Evolutionary conservation across 37 sponge, comb jelly and placozoan species (phyloP), one percentile per base, ranked within the genome.

Genomic region (Cladorhizidae sp.): DNA sequence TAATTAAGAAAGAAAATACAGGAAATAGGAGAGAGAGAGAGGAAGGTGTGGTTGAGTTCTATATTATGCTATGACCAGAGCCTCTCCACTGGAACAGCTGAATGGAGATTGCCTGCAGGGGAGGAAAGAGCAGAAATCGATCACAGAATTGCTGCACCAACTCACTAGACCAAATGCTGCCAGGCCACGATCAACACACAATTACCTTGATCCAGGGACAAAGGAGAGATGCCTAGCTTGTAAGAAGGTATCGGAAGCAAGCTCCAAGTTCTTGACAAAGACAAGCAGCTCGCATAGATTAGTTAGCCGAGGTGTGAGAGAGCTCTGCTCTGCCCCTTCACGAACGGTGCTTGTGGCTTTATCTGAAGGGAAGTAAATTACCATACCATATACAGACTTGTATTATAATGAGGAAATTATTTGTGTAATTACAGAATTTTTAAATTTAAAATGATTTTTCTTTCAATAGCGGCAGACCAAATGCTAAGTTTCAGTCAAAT

Each of bases 181-280:
- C n/a, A n/a, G n/a, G n/a, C n/a, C n/a, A n/a, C n/a, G n/a, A n/a
- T n/a, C n/a, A n/a, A n/a, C n/a, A n/a, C n/a, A 8, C 70, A 71
- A 3, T 71, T 22, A 41, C 72, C 49, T 49, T 39, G 74, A 55
- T 1, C 57, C 55, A 25, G 25, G 57, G 51, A 29, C 20, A 18
- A 37, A 9, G 36, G 31, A 33, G 6, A 18, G 74, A 17, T 6
- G 12, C 37, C 20, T 69, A 40, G 15, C n/a, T 20, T 67, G 57
- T 8, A 75, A 45, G 21, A 35, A 35, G 9, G 74, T 22, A 12
- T 33, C 51, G 39, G 65, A 62, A 50, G 78, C 35, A 11, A 88
- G 31, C 36, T 88, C 88, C 55, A 88, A 41, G 73, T 88, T 88
- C 83, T 88, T 88, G 56, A 83, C 52, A 72, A 88, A 82, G 37